Conservation (phyloP, 2,888 invertebrate species). For the Hyposoter dolosus region DNA sequence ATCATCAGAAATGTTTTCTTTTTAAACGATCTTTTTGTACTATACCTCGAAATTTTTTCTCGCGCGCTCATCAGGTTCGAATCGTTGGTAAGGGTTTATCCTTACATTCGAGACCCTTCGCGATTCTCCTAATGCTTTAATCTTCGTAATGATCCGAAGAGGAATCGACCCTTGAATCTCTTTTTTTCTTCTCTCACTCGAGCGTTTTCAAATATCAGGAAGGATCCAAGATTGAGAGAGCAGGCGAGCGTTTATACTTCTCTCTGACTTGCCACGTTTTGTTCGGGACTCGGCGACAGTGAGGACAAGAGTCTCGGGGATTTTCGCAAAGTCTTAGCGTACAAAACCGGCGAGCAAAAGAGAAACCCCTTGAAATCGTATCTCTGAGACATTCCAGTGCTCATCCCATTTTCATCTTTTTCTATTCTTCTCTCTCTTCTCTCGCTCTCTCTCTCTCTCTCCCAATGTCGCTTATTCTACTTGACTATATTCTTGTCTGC, state of each 20-base stretch:
- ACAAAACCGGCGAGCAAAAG: slow-evolving; percentile 37
- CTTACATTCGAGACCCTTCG: slow-evolving; percentile 1
- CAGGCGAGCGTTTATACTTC: slow-evolving; percentile 6
- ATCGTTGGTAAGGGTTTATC: background rate
- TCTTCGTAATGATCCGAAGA: slow-evolving; percentile 55
- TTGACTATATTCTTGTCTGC: slow-evolving; percentile 21
- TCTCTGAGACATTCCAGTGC: slow-evolving; percentile 54
- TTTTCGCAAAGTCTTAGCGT: slow-evolving; percentile 47
- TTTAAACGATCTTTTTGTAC: background rate
- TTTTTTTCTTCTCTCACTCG: background rate
- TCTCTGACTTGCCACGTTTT: slow-evolving; percentile 25
- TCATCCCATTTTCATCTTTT: slow-evolving; percentile 29
- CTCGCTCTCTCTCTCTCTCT: slow-evolving; percentile 20
- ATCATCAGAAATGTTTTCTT: background rate
- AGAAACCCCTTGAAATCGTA: slow-evolving; percentile 70
- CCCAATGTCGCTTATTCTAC: slow-evolving; percentile 54
- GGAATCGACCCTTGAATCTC: slow-evolving; percentile 28
- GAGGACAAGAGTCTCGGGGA: slow-evolving; percentile 50
- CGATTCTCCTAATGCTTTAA: slow-evolving; percentile 51
- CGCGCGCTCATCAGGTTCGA: background rate
- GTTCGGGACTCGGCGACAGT: slow-evolving; percentile 41
- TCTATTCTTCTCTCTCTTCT: background rate
- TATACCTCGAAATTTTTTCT: background rate
- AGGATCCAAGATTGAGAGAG: slow-evolving; percentile 25
- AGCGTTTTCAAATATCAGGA: slow-evolving; percentile 27